Conservation (phyloP, 1,140 invertebrate species). For the Andrena cerasifolii region DNA sequence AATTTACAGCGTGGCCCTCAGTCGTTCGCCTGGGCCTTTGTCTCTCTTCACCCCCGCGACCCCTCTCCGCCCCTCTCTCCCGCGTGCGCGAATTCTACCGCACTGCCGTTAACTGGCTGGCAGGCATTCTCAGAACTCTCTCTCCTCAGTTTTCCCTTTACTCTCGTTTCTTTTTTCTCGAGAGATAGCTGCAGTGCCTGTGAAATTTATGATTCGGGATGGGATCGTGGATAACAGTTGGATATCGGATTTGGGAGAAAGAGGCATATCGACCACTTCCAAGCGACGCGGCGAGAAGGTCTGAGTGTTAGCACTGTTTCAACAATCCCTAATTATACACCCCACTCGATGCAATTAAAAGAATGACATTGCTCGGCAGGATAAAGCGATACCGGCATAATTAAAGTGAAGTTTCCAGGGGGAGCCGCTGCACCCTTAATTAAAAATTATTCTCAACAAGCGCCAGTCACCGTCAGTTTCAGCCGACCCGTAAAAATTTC, state of each 20-base stretch:
- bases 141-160: background rate
- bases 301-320: too few relatives aligned
- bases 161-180: too few relatives aligned
- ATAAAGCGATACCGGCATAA: background rate
- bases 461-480: background rate
- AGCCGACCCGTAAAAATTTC: background rate
- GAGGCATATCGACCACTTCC: too few relatives aligned
- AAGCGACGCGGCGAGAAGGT: too few relatives aligned
- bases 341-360: constrained; percentile 7
- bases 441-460: constrained; percentile 4
- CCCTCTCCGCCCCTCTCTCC: too few relatives aligned
- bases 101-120: constrained; percentile 39
- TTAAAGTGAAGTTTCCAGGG: background rate
- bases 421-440: background rate
- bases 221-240: background rate
- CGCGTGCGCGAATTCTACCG: background rate
- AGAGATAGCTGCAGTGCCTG: background rate
- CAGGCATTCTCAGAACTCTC: background rate
- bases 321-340: background rate
- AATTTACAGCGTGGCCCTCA: constrained; percentile 69
- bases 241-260: background rate
- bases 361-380: background rate
- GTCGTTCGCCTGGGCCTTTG: constrained; percentile 25
- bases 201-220: background rate
- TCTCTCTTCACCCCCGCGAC: background rate